Evolutionary conservation across 2,113 vertebrate genomes (phyloP), one percentile per base, ranked within the genome.

Genomic region (Alosa alosa): DNA sequence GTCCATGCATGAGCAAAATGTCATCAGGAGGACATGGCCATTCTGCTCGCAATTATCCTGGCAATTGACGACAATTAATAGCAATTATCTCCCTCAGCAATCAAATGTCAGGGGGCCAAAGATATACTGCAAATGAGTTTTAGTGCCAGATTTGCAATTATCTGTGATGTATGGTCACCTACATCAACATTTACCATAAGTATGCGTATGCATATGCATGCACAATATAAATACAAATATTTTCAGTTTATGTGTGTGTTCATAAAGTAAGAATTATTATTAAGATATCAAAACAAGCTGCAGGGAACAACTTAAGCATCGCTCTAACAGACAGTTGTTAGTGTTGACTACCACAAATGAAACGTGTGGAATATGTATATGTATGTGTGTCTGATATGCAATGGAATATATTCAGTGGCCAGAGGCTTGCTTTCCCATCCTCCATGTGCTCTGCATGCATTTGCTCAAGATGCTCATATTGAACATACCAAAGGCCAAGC

Each of bases 41-140:
- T 49, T 85, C 86, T 83, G 84, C 57, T 83, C 49, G 49, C 6
- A 83, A 85, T 85, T 87, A 83, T 83, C 36, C 6, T 60, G 25
- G 81, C 49, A 85, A 85, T 82, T 85, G 57, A 46, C 15, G 47
- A 31, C n/a, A 83, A 83, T 83, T 87, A 68, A 81, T 85, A 83
- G 81, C 41, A 85, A 85, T 87, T 84, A 87, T 44, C 36, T 47
- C 18, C 10, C 81, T 84, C 49, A 46, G 86, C 68, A 87, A 84
- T 64, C 75, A 84, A 22, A 87, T 87, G 50, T 82, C 81, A 47
- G 46, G 52, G 22, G 22, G 25, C 25, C 25, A 4, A 25, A 49
- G 6, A 52, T 17, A 36, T 68, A 25, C 39, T 72, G 45, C 41
- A 25, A 72, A 25, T 20, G 36, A 11, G 18, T 46, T 82, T 47